A percentile compares a stretch with the other conserved stretches of the same genome.
These are phyloP conservation scores for Poecilus cupreus DNA, from an alignment of 2,888 invertebrate genomes.

Conservation along the genomic window DNA sequence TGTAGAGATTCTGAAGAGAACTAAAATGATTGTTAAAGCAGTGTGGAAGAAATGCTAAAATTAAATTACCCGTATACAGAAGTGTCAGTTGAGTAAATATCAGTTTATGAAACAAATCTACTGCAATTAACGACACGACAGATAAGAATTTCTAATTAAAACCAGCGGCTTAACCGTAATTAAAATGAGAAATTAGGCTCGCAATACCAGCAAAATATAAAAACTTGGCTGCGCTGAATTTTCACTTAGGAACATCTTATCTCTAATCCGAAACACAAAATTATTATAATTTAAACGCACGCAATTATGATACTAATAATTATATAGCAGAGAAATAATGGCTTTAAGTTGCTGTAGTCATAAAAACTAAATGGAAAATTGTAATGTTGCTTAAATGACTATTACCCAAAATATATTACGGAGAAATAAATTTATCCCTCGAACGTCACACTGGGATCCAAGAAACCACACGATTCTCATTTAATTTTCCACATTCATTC, in stretches of 20 bases:
- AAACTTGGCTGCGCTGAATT: neutral
- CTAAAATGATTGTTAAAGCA: no score
- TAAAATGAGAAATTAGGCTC: constrained; percentile 27
- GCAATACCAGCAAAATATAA: neutral
- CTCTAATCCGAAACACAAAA: neutral
- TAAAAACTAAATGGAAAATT: no score
- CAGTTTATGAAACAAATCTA: constrained; percentile 28
- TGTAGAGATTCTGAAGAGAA: no score
- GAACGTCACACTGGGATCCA: no score
- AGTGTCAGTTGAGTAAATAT: constrained; percentile 6
- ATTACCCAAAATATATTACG: no score
- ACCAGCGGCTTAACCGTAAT: constrained; percentile 30
- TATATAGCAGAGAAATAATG: no score
- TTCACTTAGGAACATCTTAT: constrained; percentile 2
- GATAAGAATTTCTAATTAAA: constrained; percentile 33
- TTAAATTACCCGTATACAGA: neutral
- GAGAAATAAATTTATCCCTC: no score
- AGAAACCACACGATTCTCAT: no score
- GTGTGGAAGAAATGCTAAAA: neutral
- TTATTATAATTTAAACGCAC: neutral
- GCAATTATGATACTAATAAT: no score
- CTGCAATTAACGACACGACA: constrained; percentile 33
- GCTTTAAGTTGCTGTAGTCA: no score
- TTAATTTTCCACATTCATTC: no score
- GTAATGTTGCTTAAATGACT: no score